Conservation (phyloP, 2,113 vertebrate species). For the Proteles cristata region DNA sequence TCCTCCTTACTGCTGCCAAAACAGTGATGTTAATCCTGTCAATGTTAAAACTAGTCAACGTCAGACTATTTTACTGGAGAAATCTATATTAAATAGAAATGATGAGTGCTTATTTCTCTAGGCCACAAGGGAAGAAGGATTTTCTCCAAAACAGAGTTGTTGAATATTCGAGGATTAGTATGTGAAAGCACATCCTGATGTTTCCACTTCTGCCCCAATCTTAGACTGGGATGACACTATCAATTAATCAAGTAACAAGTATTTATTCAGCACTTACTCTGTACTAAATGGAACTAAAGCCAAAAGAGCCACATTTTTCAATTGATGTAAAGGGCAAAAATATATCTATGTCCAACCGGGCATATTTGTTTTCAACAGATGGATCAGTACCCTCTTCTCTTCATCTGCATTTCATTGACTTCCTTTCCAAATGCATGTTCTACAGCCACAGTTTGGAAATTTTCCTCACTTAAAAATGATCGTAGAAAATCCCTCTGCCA, state of each 20-base stretch:
- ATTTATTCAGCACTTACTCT: constrained; percentile 37
- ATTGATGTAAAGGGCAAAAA: constrained; percentile 17
- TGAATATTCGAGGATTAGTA: constrained; percentile 26
- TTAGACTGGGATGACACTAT: not conserved
- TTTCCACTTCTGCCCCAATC: constrained; percentile 45
- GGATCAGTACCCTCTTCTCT: not conserved
- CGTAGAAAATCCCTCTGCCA: not conserved
- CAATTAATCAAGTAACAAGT: constrained; percentile 54
- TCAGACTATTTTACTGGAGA: constrained; percentile 19
- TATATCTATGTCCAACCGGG: not conserved
- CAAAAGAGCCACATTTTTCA: constrained; percentile 53
- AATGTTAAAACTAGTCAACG: not conserved
- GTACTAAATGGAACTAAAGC: not conserved
- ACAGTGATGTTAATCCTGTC: not conserved
- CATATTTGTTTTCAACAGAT: constrained; percentile 53
- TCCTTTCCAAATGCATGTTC: constrained; percentile 24
- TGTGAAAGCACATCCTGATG: constrained; percentile 16
- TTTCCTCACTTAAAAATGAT: not conserved
- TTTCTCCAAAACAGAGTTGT: constrained; percentile 27
- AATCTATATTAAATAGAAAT: not conserved
- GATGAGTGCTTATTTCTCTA: constrained; percentile 16
- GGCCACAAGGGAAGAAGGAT: constrained; percentile 17
- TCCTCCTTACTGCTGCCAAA: not conserved
- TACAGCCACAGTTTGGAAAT: not conserved
- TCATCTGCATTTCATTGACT: constrained; percentile 18